A percentile compares a stretch with the other conserved stretches of the same genome.
These are phyloP conservation scores for Macrobrachium nipponense DNA, from an alignment of 1,140 invertebrate genomes.

Conservation along the genomic window DNA sequence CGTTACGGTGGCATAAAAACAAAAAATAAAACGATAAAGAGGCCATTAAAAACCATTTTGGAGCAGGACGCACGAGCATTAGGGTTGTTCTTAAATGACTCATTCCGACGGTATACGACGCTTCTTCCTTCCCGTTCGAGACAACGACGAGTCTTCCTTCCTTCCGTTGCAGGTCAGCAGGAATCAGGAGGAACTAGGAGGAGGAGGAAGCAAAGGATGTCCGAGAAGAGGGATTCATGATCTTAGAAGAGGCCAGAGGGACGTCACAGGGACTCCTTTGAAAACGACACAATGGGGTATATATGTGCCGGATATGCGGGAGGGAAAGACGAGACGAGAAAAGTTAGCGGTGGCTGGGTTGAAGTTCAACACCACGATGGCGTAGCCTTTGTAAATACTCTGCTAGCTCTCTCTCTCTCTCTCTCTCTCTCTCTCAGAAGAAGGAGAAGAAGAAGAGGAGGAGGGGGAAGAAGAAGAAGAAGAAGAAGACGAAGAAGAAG, in stretches of 20 bases:
- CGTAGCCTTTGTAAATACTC: neutral
- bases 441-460: neutral
- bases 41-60: too few relatives aligned
- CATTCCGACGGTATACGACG: neutral
- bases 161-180: too few relatives aligned
- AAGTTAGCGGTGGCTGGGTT: too few relatives aligned
- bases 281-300: neutral
- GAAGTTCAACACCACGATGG: neutral
- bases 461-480: neutral
- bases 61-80: too few relatives aligned
- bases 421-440: neutral
- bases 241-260: neutral
- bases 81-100: neutral
- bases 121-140: too few relatives aligned
- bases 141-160: too few relatives aligned
- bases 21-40: too few relatives aligned
- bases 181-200: neutral
- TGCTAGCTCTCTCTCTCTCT: too few relatives aligned
- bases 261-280: neutral
- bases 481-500: neutral
- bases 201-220: neutral
- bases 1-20: too few relatives aligned
- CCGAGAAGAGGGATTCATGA: neutral
- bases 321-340: slow-evolving; percentile 11
- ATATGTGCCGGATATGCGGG: neutral